Conservation (phyloP, 2,888 invertebrate species). For the Drosophila histrio region DNA sequence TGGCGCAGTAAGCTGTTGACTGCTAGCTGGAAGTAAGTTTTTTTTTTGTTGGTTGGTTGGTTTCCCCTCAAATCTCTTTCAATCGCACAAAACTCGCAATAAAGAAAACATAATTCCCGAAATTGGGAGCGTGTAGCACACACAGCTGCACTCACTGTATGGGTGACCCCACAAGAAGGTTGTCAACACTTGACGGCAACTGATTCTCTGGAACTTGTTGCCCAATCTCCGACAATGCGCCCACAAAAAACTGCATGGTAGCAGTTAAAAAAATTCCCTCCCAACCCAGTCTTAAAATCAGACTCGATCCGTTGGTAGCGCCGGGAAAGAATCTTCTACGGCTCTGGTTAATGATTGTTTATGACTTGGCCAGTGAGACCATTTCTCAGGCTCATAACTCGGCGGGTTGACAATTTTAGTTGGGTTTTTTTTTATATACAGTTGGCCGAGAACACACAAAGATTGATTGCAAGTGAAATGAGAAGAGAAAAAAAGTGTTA, state of each 20-base stretch:
- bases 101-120: slow-evolving; percentile 59
- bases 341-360: slow-evolving; percentile 70
- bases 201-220: slow-evolving; percentile 70
- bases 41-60: background rate
- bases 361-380: slow-evolving; percentile 52
- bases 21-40: background rate
- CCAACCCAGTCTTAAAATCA: slow-evolving; percentile 5
- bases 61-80: slow-evolving; percentile 30
- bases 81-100: slow-evolving; percentile 50
- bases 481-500: slow-evolving; percentile 66
- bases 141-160: slow-evolving; percentile 22
- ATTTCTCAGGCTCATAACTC: slow-evolving; percentile 73
- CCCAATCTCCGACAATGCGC: slow-evolving; percentile 38
- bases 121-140: slow-evolving; percentile 29
- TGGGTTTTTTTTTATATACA: background rate
- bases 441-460: slow-evolving; percentile 21
- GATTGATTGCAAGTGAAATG: slow-evolving; percentile 77
- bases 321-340: slow-evolving; percentile 36
- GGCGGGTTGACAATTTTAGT: slow-evolving; percentile 38
- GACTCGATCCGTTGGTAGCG: slow-evolving; percentile 41
- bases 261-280: background rate
- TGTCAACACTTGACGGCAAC: slow-evolving; percentile 64
- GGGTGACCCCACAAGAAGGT: slow-evolving; percentile 67
- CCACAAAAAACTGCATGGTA: slow-evolving; percentile 25
- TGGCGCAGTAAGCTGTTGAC: slow-evolving; percentile 46